Percentiles rank a stretch among this genome's conserved stretches.
Conservation (phyloP, 2,797 vertebrate species). For the Hapalemur alaotrensis region DNA sequence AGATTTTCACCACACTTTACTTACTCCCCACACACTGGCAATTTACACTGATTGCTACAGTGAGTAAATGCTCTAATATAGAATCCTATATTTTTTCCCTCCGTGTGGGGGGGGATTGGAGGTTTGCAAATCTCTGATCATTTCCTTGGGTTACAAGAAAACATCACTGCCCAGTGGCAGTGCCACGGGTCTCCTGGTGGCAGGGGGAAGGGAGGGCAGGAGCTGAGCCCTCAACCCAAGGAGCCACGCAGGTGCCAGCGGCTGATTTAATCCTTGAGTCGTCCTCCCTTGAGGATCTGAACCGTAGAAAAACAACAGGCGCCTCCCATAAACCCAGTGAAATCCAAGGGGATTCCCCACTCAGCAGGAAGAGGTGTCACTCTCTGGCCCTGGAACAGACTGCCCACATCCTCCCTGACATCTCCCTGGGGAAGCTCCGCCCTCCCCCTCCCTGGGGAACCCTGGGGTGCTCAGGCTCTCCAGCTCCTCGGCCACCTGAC, state of each 20-base stretch:
- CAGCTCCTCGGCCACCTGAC: neutral
- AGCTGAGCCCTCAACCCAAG: neutral
- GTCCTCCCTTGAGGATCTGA: neutral
- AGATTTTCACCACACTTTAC: neutral
- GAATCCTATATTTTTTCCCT: neutral
- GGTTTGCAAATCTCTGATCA: neutral
- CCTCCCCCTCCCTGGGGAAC: neutral
- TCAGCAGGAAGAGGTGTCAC: neutral
- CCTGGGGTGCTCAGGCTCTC: neutral
- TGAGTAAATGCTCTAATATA: neutral
- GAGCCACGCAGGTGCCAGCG: neutral
- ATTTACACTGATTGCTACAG: neutral
- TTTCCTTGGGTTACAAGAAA: neutral
- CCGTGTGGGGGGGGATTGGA: neutral
- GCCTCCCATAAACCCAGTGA: neutral
- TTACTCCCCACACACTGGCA: neutral
- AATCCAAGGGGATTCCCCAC: slow-evolving; percentile 60
- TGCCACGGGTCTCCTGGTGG: neutral
- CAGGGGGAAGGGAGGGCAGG: neutral
- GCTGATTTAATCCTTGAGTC: neutral
- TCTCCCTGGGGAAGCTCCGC: slow-evolving; percentile 17
- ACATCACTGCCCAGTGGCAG: neutral
- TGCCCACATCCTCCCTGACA: neutral
- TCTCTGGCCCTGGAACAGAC: neutral
- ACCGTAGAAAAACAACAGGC: neutral